These are phyloP conservation scores for Ypsolopha sequella DNA, from an alignment of 2,888 invertebrate genomes.

Conservation along the genomic window DNA sequence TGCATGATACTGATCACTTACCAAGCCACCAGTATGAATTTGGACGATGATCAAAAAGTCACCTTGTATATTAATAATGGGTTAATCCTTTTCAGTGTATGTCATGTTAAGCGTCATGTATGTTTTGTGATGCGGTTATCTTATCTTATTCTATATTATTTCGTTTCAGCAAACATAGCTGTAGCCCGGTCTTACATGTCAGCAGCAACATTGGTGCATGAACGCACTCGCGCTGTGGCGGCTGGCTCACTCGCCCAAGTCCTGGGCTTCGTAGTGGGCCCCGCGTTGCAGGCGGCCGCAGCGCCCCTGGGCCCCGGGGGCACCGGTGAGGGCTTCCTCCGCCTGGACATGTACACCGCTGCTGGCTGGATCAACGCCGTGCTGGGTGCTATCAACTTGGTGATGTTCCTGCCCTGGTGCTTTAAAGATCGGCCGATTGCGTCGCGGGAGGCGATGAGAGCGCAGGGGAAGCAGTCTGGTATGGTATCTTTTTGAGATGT, in stretches of 20 bases:
- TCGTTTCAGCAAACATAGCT: slow-evolving; percentile 80
- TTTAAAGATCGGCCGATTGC: slow-evolving; percentile 85
- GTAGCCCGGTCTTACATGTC: slow-evolving; percentile 88
- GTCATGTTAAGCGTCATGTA: too few species aligned
- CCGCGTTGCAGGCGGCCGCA: slow-evolving; percentile 84
- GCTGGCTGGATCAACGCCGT: slow-evolving; percentile 88
- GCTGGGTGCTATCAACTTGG: slow-evolving; percentile 78
- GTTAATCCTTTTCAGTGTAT: too few species aligned
- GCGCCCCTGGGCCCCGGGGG: slow-evolving; percentile 79
- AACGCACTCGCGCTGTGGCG: slow-evolving; percentile 86
- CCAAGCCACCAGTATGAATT: too few species aligned
- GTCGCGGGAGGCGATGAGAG: slow-evolving; percentile 81
- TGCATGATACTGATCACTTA: too few species aligned
- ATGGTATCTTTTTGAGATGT: not conserved
- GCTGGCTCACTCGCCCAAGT: slow-evolving; percentile 89
- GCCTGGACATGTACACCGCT: slow-evolving; percentile 89
- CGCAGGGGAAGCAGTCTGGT: slow-evolving; percentile 70
- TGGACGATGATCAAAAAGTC: too few species aligned
- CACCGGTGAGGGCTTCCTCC: slow-evolving; percentile 61
- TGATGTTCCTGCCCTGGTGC: slow-evolving; percentile 79
- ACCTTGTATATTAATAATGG: not conserved
- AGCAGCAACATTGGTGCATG: slow-evolving; percentile 82
- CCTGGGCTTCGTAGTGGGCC: slow-evolving; percentile 88
- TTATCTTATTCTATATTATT: not conserved
- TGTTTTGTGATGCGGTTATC: too few species aligned